Evolutionary conservation across 2,113 vertebrate genomes (phyloP), one percentile per base, ranked within the genome.

Genomic region (Otis tarda): DNA sequence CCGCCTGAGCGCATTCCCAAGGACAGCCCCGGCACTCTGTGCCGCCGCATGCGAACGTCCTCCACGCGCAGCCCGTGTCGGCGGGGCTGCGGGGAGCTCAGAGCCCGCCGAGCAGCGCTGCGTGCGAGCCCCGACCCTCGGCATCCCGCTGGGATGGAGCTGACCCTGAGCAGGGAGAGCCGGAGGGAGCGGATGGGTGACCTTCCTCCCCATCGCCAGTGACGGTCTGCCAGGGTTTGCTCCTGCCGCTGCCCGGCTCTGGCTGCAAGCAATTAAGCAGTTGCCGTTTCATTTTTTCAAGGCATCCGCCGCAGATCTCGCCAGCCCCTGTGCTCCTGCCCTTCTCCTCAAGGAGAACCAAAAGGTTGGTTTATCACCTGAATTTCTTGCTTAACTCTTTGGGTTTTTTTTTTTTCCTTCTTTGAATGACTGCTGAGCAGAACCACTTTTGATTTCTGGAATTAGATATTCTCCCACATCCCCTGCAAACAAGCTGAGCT

Each of bases 81-180:
- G 33, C 4, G 4, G 45, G 39, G 52, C 90, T 39, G 74, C 22
- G 1, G 43, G 76, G 52, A 27, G 55, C 76, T 12, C 65, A 2
- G 81, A 55, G 56, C 77, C 67, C 14, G 2, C 96, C 11, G 57
- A 13, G 78, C 50, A 28, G 50, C 7, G 1, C 61, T 3, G 41
- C 71, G 14, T 4, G 1, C 2, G 2, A 31, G 59, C 91, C 45
- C 0, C 3, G 56, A 22, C 4, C 64, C 83, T 2, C 4, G 3
- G 68, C 79, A 91, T 74, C 64, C 68, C 8, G 0, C 27, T 2
- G 52, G 37, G 13, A 65, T 2, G 64, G 25, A 56, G 59, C 76
- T 15, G 71, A 1, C n/a, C 39, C 61, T 1, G 43, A 14, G 61
- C 35, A 19, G 14, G 19, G 27, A 35, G 28, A 7, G 14, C 2